Evolutionary conservation across 2,113 vertebrate genomes (phyloP), one percentile per base, ranked within the genome.

Genomic region (Todiramphus chloris): DNA sequence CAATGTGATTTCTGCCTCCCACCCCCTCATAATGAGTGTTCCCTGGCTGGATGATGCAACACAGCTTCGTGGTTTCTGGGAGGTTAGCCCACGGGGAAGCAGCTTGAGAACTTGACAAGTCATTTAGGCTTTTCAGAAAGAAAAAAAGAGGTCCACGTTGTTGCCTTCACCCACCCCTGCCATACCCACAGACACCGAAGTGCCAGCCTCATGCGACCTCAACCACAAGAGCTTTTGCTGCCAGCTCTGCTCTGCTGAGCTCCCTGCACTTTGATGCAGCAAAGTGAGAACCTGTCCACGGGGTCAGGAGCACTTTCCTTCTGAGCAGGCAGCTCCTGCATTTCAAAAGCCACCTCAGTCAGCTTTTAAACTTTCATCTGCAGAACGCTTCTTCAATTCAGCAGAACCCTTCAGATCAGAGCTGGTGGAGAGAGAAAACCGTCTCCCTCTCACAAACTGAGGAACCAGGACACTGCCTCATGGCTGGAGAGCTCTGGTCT

Each of bases 201-300:
- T 11, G 20, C 59, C 39, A 58, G 48, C 77, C 56, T 50, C 46
- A 6, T 2, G n/a, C 3, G 2, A 85, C 23, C 81, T 15, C 43
- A 30, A 27, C 24, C 33, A 16, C 2, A 6, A 35, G 55, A 67
- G 93, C 73, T 67, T 28, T 30, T 48, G 64, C 91, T 91, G 93
- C 30, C 91, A 79, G 69, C 48, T 67, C 77, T 35, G 11, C 94
- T 87, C 69, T 75, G 77, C 68, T 37, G 60, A 85, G 87, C 66
- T 76, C 68, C 72, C 16, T 12, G 59, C 6, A 0, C 85, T 87
- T 72, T 63, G 84, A 88, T 30, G 53, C 69, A 30, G n/a, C 14
- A 19, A 70, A 87, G 72, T 78, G 67, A 89, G 64, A 58, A 88
- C 31, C 50, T 2, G 35, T 4, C 1, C 30, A 4, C 0, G 0